Conservation (phyloP, 1,140 invertebrate species). For the Heliothis subflexa region DNA sequence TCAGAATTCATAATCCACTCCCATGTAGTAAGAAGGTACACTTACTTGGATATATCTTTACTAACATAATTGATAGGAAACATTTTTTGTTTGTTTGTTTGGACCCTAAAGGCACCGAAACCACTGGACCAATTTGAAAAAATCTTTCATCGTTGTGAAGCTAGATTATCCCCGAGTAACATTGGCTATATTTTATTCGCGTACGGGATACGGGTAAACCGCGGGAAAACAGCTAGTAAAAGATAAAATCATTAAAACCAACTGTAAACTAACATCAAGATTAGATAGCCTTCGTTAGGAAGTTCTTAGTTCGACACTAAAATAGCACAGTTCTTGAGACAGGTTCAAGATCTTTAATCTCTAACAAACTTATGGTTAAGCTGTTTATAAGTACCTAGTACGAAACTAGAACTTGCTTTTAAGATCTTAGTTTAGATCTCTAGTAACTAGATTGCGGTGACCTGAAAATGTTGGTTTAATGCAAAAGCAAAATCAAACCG, state of each 20-base stretch:
- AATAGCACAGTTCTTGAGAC: constrained; percentile 28
- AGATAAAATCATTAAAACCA: neutral
- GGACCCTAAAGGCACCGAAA: neutral
- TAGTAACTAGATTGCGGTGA: neutral
- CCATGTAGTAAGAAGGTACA: no score
- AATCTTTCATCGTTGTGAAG: constrained; percentile 6
- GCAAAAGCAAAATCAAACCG: neutral
- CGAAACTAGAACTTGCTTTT: constrained; percentile 25
- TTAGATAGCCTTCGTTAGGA: neutral
- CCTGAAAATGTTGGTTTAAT: constrained; percentile 8
- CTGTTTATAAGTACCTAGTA: constrained; percentile 19
- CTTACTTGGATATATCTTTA: no score
- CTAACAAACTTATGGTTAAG: constrained; percentile 19
- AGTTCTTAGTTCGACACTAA: constrained; percentile 12
- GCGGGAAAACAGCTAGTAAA: neutral
- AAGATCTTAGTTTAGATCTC: neutral
- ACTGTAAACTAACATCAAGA: neutral
- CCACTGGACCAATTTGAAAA: constrained; percentile 23
- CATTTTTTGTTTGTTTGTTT: no score
- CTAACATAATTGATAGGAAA: no score
- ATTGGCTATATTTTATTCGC: no score
- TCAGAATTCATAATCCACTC: no score
- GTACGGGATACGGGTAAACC: no score
- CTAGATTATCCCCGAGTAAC: no score
- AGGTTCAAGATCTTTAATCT: constrained; percentile 33